phyloP scores from a whole-genome alignment of 2,888 invertebrate species.

The Drosophila glabriapex region DNA sequence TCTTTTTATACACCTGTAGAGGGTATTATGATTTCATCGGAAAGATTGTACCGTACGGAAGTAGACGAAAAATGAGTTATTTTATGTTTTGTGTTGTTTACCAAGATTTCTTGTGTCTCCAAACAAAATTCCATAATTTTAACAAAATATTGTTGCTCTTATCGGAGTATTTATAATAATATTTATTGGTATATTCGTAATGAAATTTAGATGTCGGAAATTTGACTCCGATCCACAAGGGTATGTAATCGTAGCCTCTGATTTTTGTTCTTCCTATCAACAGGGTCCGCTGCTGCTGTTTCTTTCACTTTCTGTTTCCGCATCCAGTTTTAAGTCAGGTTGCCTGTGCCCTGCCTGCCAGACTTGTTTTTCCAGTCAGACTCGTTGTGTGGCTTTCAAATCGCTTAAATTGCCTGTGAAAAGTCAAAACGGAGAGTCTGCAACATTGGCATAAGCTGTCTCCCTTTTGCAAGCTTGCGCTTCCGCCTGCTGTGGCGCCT shows the following conservation, averaged over 20 bases:
- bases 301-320: not conserved
- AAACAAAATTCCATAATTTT: fast-evolving
- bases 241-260: not conserved
- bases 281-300: constrained; percentile 2
- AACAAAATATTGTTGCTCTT: not conserved
- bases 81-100: no score
- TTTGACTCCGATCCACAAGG: not conserved
- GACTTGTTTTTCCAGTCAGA: not conserved
- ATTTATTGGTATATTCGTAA: not conserved
- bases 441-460: constrained; percentile 31
- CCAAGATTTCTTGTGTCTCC: no score
- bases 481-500: constrained; percentile 34
- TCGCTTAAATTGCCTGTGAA: constrained; percentile 64
- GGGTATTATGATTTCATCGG: no score
- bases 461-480: constrained; percentile 40
- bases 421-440: constrained; percentile 31
- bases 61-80: no score
- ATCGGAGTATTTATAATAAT: not conserved
- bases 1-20: no score
- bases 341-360: not conserved
- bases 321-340: constrained; percentile 5
- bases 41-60: not conserved
- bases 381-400: constrained; percentile 59
- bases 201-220: not conserved
- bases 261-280: not conserved